Base-by-base conservation (phyloP, 2,113 vertebrate genomes). In the Trematomus loennbergii region DNA sequence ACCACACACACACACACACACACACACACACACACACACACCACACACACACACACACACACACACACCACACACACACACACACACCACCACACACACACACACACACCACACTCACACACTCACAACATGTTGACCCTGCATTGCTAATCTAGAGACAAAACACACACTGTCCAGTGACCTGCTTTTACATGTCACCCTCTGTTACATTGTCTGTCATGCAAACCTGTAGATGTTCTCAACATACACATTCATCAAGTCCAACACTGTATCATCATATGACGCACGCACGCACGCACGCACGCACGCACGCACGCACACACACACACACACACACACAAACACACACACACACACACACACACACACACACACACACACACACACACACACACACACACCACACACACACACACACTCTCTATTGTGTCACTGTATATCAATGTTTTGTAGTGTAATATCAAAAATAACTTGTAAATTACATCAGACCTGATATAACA, bases 201-300 rank as follows among this genome's bases (percentile, higher is more conserved):
- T 43, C 53, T 17, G 71, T 89, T 77, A 77, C 1, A 5, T 50
- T 22, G 49, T 69, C 71, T 81, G 81, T 87, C 87, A 84, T 18
- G 33, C 62, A 84, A 91, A 89, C 89, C 86, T 93, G 90, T 87
- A 67, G 90, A 92, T 86, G 79, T 90, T 89, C 86, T 63, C 86
- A 83, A 48, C 72, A 61, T 70, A 86, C 78, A 33, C 72, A 65
- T 84, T 91, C 72, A 84, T 87, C 84, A 84, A 81, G 82, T 88
- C 64, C 13, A 45, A 50, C 22, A 16, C 5, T 46, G 61, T 33
- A 10, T 46, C 65, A 12, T 1, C 22, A 22, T n/a, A 9, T 17
- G n/a, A 46, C n/a, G 46, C 36, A 40, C 52, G 4, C 46, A 45
- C 36, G 59, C 48, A 68, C 54, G 61, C 40, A 10, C 46, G 64